These are phyloP conservation scores for Psettodes erumei DNA, from an alignment of 2,113 vertebrate genomes.

Conservation along the genomic window DNA sequence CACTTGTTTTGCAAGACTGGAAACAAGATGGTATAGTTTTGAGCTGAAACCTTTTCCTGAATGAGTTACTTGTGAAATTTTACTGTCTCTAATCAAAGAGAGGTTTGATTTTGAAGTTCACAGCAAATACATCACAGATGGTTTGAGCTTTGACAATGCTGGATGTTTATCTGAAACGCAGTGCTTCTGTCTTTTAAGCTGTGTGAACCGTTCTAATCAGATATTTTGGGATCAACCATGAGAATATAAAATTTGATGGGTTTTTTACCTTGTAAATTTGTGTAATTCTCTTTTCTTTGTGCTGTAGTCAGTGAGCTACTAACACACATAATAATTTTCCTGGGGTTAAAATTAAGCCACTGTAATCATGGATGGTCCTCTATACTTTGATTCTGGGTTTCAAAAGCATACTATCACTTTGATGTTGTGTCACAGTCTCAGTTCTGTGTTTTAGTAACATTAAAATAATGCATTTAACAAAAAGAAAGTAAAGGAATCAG, in stretches of 20 bases:
- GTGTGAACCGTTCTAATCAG: not conserved
- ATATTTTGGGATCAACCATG: not conserved
- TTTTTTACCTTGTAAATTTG: too few relatives aligned
- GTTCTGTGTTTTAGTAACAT: too few relatives aligned
- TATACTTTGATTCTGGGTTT: slow-evolving; percentile 34
- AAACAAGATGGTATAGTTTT: not conserved
- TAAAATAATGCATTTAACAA: too few relatives aligned
- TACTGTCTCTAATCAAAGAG: not conserved
- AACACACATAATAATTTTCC: not conserved
- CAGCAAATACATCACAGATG: slow-evolving; percentile 23
- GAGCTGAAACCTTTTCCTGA: not conserved
- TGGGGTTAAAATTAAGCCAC: not conserved
- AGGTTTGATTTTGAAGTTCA: slow-evolving; percentile 1
- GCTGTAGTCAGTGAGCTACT: not conserved
- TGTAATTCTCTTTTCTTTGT: too few relatives aligned
- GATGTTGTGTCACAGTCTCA: too few relatives aligned
- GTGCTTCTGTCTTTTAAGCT: slow-evolving; percentile 21
- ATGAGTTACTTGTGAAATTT: slow-evolving; percentile 5
- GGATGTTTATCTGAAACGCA: slow-evolving; percentile 52
- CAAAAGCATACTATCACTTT: not conserved
- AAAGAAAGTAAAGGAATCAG: too few relatives aligned
- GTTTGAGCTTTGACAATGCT: slow-evolving; percentile 68
- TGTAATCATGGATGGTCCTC: slow-evolving; percentile 36
- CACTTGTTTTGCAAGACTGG: not conserved
- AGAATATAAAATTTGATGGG: not conserved